phyloP scores from a whole-genome alignment of 2,113 vertebrate genomes.

The Vulpes ferrilata region DNA sequence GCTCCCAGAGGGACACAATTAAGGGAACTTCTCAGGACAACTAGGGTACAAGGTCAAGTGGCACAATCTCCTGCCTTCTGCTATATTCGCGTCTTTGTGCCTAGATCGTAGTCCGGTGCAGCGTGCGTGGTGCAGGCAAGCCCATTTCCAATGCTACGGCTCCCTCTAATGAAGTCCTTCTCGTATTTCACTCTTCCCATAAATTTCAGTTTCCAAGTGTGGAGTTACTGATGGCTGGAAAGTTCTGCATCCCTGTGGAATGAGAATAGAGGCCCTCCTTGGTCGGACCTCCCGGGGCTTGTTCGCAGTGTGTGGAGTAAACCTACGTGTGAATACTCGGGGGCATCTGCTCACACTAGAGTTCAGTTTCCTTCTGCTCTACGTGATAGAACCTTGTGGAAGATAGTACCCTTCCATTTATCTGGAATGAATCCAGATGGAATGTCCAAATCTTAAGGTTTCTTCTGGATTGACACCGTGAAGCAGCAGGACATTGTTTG shows the following conservation, averaged over 20 bases:
- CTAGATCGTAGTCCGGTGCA: neutral
- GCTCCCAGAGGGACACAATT: neutral
- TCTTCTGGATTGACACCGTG: neutral
- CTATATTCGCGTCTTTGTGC: neutral
- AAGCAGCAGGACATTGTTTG: neutral
- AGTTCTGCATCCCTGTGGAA: neutral
- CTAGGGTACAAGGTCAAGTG: neutral
- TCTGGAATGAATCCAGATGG: neutral
- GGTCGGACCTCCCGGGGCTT: neutral
- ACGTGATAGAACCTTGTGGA: neutral
- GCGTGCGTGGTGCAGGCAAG: neutral
- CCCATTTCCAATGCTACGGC: neutral
- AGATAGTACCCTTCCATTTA: neutral
- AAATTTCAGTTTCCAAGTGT: neutral
- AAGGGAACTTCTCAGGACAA: neutral
- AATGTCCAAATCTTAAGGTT: conserved; percentile 9
- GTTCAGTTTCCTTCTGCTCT: neutral
- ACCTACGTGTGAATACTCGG: neutral
- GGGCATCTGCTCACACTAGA: neutral
- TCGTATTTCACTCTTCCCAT: neutral
- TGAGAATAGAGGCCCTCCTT: neutral
- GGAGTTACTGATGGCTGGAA: neutral
- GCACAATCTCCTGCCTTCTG: neutral
- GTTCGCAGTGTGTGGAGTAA: neutral
- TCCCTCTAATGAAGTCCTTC: neutral